Conservation (phyloP, 2,113 vertebrate genomes). For the Rhodinocichla rosea region DNA sequence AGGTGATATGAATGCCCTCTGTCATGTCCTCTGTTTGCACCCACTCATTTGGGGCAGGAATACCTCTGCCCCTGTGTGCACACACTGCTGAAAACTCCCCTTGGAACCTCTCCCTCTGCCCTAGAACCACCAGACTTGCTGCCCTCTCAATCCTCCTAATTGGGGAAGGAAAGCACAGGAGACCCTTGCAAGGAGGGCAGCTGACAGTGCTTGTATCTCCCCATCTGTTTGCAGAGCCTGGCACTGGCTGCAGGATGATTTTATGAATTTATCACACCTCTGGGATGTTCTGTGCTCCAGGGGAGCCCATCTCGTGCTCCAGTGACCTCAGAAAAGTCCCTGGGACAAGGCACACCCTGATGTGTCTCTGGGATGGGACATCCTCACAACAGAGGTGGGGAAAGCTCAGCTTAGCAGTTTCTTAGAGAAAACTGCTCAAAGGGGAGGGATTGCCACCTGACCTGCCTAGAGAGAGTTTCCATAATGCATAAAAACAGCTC, state of each 20-base stretch:
- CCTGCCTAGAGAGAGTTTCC: neutral
- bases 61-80: neutral
- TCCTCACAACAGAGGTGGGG: accelerated
- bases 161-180: neutral
- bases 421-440: neutral
- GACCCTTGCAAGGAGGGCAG: neutral
- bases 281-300: neutral
- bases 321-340: neutral
- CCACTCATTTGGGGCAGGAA: conserved; percentile 17
- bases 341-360: neutral
- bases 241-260: neutral
- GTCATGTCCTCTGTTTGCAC: neutral
- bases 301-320: accelerated
- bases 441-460: neutral
- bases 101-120: neutral
- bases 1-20: neutral
- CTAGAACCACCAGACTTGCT: neutral
- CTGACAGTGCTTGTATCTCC: neutral
- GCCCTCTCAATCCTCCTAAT: conserved; percentile 9
- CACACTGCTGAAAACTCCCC: neutral
- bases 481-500: neutral
- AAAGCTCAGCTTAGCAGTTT: neutral
- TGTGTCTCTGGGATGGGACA: accelerated
- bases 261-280: neutral
- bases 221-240: neutral